Evolutionary conservation across 2,888 invertebrate genomes (phyloP).

Genomic region (Pyralis farinalis): DNA sequence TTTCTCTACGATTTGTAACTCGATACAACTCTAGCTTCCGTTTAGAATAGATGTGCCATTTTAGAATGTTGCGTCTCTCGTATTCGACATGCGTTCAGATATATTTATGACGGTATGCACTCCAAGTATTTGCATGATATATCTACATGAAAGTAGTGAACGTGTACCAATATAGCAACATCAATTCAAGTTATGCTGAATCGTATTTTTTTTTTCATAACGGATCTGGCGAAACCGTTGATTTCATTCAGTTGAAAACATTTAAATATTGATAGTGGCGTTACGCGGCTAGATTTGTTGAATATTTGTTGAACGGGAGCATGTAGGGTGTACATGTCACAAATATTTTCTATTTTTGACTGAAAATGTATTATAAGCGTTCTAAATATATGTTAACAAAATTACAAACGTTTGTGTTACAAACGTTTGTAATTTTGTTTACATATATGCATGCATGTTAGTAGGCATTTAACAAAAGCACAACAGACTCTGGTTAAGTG

Average conservation of each 20-base stretch:
- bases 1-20: conserved; percentile 74
- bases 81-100: conserved; percentile 59
- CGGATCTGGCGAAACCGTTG: conserved; percentile 9
- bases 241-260: conserved; percentile 29
- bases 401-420: no score
- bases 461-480: no score
- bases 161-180: conserved; percentile 17
- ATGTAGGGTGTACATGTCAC: no score
- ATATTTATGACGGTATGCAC: conserved; percentile 64
- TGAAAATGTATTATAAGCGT: conserved; percentile 13
- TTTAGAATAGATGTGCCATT: conserved; percentile 74
- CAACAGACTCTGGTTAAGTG: no score
- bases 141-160: conserved; percentile 25
- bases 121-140: conserved; percentile 44
- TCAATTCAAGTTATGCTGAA: conserved; percentile 5
- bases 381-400: not conserved
- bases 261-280: conserved; percentile 35
- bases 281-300: conserved; percentile 15
- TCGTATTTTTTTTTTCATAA: conserved; percentile 6
- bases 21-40: conserved; percentile 67
- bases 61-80: conserved; percentile 61
- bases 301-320: no score
- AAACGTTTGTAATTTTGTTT: no score
- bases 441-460: no score
- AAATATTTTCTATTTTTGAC: no score